Evolutionary conservation across 2,113 vertebrate genomes (phyloP), one percentile per base, ranked within the genome.

Genomic region (Colinus virginianus): DNA sequence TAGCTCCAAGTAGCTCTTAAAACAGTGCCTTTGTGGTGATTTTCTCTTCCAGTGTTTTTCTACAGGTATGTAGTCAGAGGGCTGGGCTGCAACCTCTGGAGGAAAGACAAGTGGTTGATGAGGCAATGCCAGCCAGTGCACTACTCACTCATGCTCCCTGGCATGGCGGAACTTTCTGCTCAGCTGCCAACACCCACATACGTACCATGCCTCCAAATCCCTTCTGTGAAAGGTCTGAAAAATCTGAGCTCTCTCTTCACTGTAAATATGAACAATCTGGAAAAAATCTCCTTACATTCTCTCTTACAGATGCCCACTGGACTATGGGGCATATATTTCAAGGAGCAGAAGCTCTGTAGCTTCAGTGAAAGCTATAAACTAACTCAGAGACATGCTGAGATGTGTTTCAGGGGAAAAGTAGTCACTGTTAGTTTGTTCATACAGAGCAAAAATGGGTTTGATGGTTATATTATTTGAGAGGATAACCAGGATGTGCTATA

Each of bases 221-320:
- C 4, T 75, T 66, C 59, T 2, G 5, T 42, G 74, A 62, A 53
- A 66, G 48, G 64, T 22, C 88, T 94, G 92, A 91, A 89, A 93
- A 68, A 76, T 59, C 78, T 77, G 88, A 79, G 16, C 77, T 71
- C 63, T 48, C 48, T 62, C 72, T 66, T 19, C 42, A 14, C 51
- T 69, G 53, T 72, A 86, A 87, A 91, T 56, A 48, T 6, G 77
- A 88, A 13, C 20, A 53, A 81, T 21, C 62, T 76, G 30, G 30
- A 49, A 21, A 88, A 88, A 87, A 3, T 51, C 3, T 0, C 30
- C 79, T 81, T 9, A 15, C 12, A 3, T 2, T 18, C 43, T 61
- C 22, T 66, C 79, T 53, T 49, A 75, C 26, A 86, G 36, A 13
- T 32, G 20, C 10, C 93, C 22, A 71, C 79, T 85, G 74, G 48